Percentiles rank a stretch among this genome's conserved stretches.
These are phyloP conservation scores for Gorsachius magnificus DNA, from an alignment of 2,797 vertebrate genomes.

Conservation along the genomic window DNA sequence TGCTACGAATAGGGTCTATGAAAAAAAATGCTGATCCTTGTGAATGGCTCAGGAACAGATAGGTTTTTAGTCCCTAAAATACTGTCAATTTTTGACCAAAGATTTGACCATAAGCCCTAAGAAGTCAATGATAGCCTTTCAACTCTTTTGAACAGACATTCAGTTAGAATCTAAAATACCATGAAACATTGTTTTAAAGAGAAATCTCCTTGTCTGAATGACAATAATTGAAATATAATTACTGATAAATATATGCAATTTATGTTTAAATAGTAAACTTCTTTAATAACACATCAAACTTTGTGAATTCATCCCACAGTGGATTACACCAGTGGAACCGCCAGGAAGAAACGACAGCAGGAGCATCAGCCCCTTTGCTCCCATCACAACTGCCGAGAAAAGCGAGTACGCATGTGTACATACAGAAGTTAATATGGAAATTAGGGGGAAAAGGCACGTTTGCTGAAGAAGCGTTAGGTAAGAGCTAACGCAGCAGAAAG, in stretches of 20 bases:
- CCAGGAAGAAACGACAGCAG: background rate
- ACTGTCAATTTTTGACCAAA: background rate
- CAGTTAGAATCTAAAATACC: background rate
- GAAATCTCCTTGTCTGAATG: background rate
- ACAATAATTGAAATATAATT: background rate
- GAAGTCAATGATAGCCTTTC: background rate
- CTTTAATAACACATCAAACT: background rate
- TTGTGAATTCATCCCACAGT: background rate
- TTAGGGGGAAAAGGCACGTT: background rate
- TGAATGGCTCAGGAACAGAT: background rate
- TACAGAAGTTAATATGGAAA: background rate
- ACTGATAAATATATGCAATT: background rate
- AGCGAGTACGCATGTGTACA: background rate
- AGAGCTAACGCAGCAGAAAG: conserved; percentile 27
- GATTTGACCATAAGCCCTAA: background rate
- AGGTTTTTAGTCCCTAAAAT: background rate
- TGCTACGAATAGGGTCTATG: background rate
- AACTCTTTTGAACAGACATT: background rate
- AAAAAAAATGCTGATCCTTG: background rate
- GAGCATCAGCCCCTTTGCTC: background rate
- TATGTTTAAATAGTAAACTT: background rate
- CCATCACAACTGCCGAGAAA: background rate
- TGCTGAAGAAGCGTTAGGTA: background rate
- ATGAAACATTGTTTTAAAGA: background rate
- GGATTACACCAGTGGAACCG: background rate